Evolutionary conservation across 2,888 invertebrate species (phyloP).

Genomic region (Iphiclides podalirius): DNA sequence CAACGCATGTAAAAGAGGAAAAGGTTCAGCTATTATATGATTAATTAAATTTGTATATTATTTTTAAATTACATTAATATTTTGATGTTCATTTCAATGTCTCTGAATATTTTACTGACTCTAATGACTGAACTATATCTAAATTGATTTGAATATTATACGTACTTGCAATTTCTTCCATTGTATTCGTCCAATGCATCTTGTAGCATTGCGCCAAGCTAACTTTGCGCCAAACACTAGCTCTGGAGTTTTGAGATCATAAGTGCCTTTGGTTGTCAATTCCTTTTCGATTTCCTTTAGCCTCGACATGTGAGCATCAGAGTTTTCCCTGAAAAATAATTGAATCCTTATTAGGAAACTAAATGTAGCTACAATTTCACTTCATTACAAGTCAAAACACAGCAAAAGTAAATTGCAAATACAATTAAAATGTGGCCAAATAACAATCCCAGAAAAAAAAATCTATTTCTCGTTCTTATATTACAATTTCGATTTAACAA

Average conservation of each 20-base stretch:
- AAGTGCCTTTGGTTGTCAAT: slow-evolving; percentile 87
- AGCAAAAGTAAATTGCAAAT: too few species aligned
- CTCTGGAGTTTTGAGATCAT: slow-evolving; percentile 94
- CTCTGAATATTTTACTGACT: too few species aligned
- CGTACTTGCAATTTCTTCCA: slow-evolving; percentile 96
- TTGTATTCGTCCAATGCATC: slow-evolving; percentile 97
- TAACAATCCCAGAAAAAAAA: background rate
- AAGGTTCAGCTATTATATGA: too few species aligned
- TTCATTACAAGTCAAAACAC: background rate
- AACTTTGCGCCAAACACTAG: slow-evolving; percentile 95
- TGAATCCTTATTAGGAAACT: too few species aligned
- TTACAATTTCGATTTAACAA: slow-evolving; percentile 16
- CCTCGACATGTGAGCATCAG: slow-evolving; percentile 87
- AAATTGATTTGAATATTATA: too few species aligned
- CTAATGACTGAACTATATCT: too few species aligned
- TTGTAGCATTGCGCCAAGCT: slow-evolving; percentile 95
- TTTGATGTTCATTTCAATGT: too few species aligned
- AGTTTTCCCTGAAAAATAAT: slow-evolving; percentile 81
- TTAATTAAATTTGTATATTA: too few species aligned
- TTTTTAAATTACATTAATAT: too few species aligned
- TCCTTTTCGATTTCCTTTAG: slow-evolving; percentile 89
- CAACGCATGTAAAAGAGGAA: too few species aligned
- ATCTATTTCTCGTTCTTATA: slow-evolving; percentile 3
- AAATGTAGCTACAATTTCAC: background rate
- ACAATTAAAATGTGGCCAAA: background rate